Evolutionary conservation across 2,888 invertebrate genomes (phyloP), one percentile per base, ranked within the genome.

Genomic region (Dasysyrphus tricinctus): DNA sequence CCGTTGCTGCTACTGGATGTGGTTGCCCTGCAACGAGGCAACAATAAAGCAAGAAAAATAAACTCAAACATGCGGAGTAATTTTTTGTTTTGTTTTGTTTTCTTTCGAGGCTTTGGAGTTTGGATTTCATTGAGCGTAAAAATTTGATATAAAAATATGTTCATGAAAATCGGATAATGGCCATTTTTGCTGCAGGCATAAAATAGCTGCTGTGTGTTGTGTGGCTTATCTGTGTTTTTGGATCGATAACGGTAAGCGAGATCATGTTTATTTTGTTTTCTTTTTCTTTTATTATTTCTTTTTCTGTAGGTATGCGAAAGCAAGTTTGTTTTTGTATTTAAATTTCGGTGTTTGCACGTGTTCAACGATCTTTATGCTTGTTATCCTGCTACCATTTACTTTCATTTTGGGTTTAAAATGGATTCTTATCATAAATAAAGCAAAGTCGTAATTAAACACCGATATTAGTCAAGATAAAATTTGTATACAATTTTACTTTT

Each of bases 41-140:
- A n/a, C n/a, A n/a, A n/a, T n/a, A 39, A 32, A 57, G n/a, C 12
- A 39, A 3, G 57, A 47, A 34, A n/a, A 51, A 61, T 57, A 37
- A 69, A 61, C 42, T 51, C 32, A 39, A 59, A 59, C 59, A 37
- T 59, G 6, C 19, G 6, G 24, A 16, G 11, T 16, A 19, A 39
- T 19, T 19, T 37, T 59, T 57, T 0, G 11, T 12, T 12, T 19
- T 39, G 1, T 14, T 7, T 3, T 24, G 19, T 24, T 24, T 14
- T 12, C 24, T 6, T 61, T 39, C 7, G 1, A 44, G 54, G 29
- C 59, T 74, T 59, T 47, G 78, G 75, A 57, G 57, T 44, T 57
- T 57, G 19, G 61, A 80, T 72, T 77, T 69, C 84, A 85, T 76
- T 80, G 80, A 85, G 84, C 84, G 80, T 73, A 80, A 80, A 80